Conservation (phyloP, 2,797 vertebrate genomes). For the Danio kyathit region DNA sequence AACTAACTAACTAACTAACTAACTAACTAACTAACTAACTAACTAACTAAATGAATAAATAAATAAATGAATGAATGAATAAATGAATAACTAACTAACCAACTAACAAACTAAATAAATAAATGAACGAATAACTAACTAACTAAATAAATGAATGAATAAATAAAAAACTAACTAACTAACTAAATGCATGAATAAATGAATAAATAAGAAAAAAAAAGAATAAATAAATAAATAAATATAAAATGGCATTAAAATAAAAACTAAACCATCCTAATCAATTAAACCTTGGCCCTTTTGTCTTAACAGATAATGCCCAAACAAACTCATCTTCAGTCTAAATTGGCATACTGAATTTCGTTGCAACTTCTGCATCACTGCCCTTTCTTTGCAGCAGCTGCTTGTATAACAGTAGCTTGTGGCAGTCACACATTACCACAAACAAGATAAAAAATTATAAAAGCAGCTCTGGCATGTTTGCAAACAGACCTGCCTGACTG, state of each 20-base stretch:
- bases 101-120: too few species aligned
- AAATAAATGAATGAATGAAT: background rate
- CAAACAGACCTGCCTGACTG: slow-evolving; percentile 61
- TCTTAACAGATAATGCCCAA: background rate
- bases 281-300: background rate
- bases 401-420: slow-evolving; percentile 52
- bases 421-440: slow-evolving; percentile 62
- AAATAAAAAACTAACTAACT: too few species aligned
- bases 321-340: background rate
- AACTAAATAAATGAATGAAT: too few species aligned
- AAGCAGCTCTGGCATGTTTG: slow-evolving; percentile 66
- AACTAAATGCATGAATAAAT: background rate
- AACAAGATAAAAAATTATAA: slow-evolving; percentile 60
- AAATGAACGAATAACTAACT: too few species aligned
- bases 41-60: background rate
- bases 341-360: slow-evolving; percentile 13
- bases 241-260: background rate
- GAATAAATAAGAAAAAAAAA: background rate
- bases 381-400: slow-evolving; percentile 52
- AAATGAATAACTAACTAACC: too few species aligned
- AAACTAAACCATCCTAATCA: background rate
- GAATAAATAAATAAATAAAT: background rate
- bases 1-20: too few species aligned
- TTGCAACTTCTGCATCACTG: background rate
- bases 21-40: background rate